Evolutionary conservation across 2,888 invertebrate genomes (phyloP).

Genomic region (Phalera bucephala): DNA sequence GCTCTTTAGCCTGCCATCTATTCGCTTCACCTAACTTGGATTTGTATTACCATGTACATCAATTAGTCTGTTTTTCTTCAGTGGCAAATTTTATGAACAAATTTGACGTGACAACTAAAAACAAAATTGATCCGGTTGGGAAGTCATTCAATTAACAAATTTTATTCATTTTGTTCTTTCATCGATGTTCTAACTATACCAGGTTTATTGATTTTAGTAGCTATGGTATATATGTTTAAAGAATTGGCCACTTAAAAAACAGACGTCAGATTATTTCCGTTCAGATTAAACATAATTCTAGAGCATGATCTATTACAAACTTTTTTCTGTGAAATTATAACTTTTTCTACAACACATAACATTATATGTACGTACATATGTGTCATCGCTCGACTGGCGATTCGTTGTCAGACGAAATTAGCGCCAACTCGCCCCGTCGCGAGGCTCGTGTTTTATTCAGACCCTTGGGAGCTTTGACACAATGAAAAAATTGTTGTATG

Average conservation of each 20-base stretch:
- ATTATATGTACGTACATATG: conserved; percentile 32
- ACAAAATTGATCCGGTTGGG: no score
- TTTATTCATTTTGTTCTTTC: no score
- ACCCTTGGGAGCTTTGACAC: conserved; percentile 65
- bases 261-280: conserved; percentile 4
- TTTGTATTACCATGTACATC: conserved; percentile 15
- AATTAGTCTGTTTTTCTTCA: no score
- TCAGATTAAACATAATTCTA: conserved; percentile 6
- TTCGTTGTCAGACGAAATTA: conserved; percentile 65
- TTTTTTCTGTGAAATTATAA: background rate
- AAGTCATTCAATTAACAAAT: no score
- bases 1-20: conserved; percentile 40
- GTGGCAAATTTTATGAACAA: no score
- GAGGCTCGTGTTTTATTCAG: conserved; percentile 74
- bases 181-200: no score
- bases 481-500: conserved; percentile 72
- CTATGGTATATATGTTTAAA: no score
- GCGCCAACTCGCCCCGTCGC: conserved; percentile 56
- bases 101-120: no score
- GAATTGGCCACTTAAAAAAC: no score
- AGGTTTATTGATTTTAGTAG: no score
- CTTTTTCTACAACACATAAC: background rate
- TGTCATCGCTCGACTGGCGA: conserved; percentile 50
- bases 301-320: conserved; percentile 4
- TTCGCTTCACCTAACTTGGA: conserved; percentile 35